Evolutionary conservation across 2,113 vertebrate species (phyloP), one percentile per base, ranked within the genome.

Genomic region (Salminus brasiliensis): DNA sequence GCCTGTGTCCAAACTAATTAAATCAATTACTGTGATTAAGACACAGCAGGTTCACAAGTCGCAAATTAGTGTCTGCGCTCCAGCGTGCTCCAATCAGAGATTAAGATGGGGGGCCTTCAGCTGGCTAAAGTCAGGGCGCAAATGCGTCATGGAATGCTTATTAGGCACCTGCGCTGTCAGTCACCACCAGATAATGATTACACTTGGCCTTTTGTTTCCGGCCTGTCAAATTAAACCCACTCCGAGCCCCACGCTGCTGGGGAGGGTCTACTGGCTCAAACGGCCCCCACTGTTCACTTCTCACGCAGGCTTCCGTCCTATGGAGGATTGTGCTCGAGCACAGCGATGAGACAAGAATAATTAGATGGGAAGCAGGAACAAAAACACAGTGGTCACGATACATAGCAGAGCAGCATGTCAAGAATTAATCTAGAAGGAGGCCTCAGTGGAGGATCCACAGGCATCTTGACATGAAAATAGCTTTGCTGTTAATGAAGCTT

Each of bases 141-240:
- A 59, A 77, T 83, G 86, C 79, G 87, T 86, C 81, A 65, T 59
- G 69, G 87, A 71, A 78, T 78, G 79, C 85, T 93, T 90, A 92
- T 93, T 93, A 92, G 87, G 84, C 92, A 93, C 90, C 91, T 94
- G 91, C 88, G 55, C 81, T 89, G 88, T 90, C 91, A 84, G 81
- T 79, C 82, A 77, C 30, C 18, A 65, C 72, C 70, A 88, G 83
- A 85, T 59, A 0, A 84, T 91, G 88, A 92, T 92, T 88, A 89
- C 81, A 85, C 81, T 68, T 74, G 57, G 79, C 71, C 84, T 81
- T 77, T 49, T 84, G 73, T 82, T 85, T 76, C 76, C 84, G 80
- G 84, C 68, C 84, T 82, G 69, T 88, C 87, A 88, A 87, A 89
- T 87, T 75, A 85, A 84, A 30, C 63, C 55, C 70, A 5, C 36